Evolutionary conservation across 2,797 vertebrate species (phyloP), one percentile per base, ranked within the genome.

Genomic region (Parambassis ranga): DNA sequence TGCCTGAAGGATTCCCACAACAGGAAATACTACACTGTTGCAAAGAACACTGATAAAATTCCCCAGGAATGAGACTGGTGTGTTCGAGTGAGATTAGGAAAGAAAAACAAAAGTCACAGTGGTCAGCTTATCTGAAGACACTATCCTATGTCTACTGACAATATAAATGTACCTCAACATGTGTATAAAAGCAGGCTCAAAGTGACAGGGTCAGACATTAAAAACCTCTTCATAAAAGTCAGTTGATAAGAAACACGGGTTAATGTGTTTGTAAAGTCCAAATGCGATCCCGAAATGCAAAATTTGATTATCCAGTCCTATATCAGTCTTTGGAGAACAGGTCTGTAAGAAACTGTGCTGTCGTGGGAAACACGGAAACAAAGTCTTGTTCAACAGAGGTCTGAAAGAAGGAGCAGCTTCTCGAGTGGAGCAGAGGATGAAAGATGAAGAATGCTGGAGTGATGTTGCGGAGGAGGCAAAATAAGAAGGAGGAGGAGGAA

Each of bases 391-490:
- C 75, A 73, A 70, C 11, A 58, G 70, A 75, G 28, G 65, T 47
- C 59, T 53, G 72, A 71, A 39, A 37, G 43, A 10, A 18, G n/a
- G 22, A 37, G 48, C 67, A 51, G 81, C 79, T 77, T 89, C 83
- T 69, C 38, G 39, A 43, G 82, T 65, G 69, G 69, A 81, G 77
- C 74, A 66, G 77, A 82, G 65, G 79, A 86, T 87, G 87, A 77
- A 37, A 71, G 80, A 79, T 87, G 89, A 81, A 75, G 65, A 74
- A 83, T 71, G 87, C 74, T 68, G 81, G 51, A 74, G 82, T 78
- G 79, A 83, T 70, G 75, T 56, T 67, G 83, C 92, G 51, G 71
- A 94, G 93, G 92, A 95, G 92, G 89, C 93, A 35, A 81, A 95
- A n/a, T n/a, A n/a, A 93, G 78, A 91, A 94, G 93, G 92, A 92